Evolutionary conservation across 2,113 vertebrate species (phyloP).

Genomic region (Panthera leo): DNA sequence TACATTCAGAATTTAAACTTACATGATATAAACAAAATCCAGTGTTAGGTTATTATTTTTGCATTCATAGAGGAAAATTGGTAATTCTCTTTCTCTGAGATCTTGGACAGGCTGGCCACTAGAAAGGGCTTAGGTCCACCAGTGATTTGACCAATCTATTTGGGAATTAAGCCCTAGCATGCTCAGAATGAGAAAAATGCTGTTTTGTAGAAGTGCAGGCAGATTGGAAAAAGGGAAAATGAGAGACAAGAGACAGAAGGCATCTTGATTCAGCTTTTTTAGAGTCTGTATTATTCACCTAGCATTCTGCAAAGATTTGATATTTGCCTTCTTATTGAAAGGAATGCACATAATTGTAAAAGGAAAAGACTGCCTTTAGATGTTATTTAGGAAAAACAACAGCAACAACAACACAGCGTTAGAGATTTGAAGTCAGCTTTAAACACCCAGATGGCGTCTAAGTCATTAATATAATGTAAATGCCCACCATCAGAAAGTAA

Average conservation of each 20-base stretch:
- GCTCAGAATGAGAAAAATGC: neutral
- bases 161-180: neutral
- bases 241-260: neutral
- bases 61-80: neutral
- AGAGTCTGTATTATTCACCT: neutral
- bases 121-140: neutral
- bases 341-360: neutral
- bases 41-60: neutral
- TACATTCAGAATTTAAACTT: neutral
- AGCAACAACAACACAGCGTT: neutral
- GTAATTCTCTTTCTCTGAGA: neutral
- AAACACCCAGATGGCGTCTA: neutral
- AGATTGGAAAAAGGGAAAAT: neutral
- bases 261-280: conserved; percentile 15
- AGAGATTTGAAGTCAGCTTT: neutral
- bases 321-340: conserved; percentile 20
- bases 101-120: neutral
- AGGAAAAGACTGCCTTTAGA: neutral
- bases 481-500: neutral
- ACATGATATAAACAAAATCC: neutral
- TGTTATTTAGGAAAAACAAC: neutral
- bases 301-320: neutral
- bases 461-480: neutral
- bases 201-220: neutral
- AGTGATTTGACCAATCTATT: neutral